Evolutionary conservation across 2,888 invertebrate species (phyloP), one percentile per base, ranked within the genome.

Genomic region (Caenorhabditis virilis): DNA sequence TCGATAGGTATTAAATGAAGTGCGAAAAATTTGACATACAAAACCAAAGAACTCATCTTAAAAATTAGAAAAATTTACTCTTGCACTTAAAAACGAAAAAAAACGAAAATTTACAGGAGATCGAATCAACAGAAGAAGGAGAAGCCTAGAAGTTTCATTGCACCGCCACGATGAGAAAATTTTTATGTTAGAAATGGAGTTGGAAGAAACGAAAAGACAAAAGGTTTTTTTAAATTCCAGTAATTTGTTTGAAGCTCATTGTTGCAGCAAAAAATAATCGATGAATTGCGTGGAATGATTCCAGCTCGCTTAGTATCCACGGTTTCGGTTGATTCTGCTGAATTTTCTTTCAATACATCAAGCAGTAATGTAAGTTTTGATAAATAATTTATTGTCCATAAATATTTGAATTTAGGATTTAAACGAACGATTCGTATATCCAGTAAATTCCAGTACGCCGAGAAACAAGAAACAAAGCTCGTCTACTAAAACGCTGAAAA

Each of bases 111-210:
- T 26, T 56, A 9, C 42, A 62, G 62, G 47, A 25, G 62, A 63
- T 27, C 52, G 62, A 11, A 43, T 52, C 1, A 57, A 48, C n/a
- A 56, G 49, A n/a, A 52, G 57, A 33, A 52, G 62, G 13, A 42
- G 57, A 39, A 57, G 39, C 22, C 53, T 63, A 11, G 57, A 63
- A 52, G 35, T 63, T 25, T 53, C 26, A 23, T 53, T 63, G 1
- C 56, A 63, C 22, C 62, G 62, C 7, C 38, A 57, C 16, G 62
- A 63, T 11, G 57, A 63, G 23, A 63, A 63, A 18, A 39, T 45
- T 18, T 63, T 63, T 35, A 45, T 63, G n/a, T 46, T 63, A 9
- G 62, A 63, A 35, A 63, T 63, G 62, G 62, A 63, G 23, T 45
- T 63, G 16, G 57, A 57, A 35, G 62, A 63, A 35, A 52, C 49